Evolutionary conservation across 2,888 invertebrate genomes (phyloP).

Genomic region (Catocala nupta): DNA sequence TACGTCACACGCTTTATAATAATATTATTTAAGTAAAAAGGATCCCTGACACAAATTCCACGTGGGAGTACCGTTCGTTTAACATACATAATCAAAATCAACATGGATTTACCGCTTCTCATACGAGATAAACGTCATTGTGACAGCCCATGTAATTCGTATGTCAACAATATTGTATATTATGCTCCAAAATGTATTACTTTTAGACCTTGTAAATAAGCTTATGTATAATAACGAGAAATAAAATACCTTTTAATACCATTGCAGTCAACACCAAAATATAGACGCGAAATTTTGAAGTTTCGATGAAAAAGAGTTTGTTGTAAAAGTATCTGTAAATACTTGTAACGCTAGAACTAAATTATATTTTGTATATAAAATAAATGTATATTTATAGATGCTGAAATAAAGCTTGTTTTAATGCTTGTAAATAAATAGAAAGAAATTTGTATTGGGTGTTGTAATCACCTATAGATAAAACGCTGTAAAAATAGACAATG

Average conservation of each 20-base stretch:
- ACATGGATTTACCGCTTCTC: too few relatives aligned
- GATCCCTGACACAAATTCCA: too few relatives aligned
- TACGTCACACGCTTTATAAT: too few relatives aligned
- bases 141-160: too few relatives aligned
- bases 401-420: constrained; percentile 49
- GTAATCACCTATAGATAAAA: constrained; percentile 24
- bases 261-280: constrained; percentile 24
- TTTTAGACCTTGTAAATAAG: constrained; percentile 12
- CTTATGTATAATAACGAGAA: constrained; percentile 18
- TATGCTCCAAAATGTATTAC: neutral
- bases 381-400: constrained; percentile 53
- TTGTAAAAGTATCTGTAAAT: constrained; percentile 47
- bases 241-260: constrained; percentile 11
- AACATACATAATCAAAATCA: too few relatives aligned
- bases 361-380: constrained; percentile 53
- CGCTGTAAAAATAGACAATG: constrained; percentile 50
- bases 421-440: constrained; percentile 62
- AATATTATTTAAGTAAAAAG: too few relatives aligned
- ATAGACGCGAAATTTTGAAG: constrained; percentile 23
- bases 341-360: constrained; percentile 35
- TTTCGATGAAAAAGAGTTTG: constrained; percentile 31
- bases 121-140: too few relatives aligned
- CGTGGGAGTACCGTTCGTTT: too few relatives aligned
- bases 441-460: constrained; percentile 37
- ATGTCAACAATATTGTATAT: too few relatives aligned